Conservation (phyloP, 2,888 invertebrate species). For the Troides helena region DNA sequence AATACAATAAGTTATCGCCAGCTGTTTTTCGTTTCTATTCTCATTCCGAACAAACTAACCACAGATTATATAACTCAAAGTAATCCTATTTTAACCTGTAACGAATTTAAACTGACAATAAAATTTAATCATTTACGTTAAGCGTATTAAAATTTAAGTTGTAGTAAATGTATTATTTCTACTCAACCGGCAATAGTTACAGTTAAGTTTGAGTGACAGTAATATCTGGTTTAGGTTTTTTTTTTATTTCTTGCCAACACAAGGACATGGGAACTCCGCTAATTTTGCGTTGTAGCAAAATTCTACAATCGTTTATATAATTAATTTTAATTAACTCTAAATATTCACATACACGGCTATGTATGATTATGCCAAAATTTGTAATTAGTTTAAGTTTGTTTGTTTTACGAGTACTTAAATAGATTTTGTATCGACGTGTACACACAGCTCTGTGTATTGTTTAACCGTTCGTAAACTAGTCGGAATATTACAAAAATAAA, state of each 20-base stretch:
- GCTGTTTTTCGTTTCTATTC: not conserved
- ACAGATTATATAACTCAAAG: not conserved
- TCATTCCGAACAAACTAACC: not conserved
- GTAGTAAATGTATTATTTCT: not conserved
- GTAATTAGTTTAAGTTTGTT: conserved; percentile 15
- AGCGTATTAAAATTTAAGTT: not conserved
- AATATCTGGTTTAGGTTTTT: conserved; percentile 3
- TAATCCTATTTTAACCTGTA: not conserved
- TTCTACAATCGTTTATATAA: conserved; percentile 15
- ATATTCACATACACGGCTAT: conserved; percentile 20
- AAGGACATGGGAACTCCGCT: not conserved
- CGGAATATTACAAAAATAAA: conserved; percentile 25
- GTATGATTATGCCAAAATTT: conserved; percentile 27
- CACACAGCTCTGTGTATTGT: conserved; percentile 6
- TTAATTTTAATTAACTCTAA: conserved; percentile 8
- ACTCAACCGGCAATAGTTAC: too few relatives aligned
- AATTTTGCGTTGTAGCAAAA: conserved; percentile 33
- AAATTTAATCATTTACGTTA: too few relatives aligned
- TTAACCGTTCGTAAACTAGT: conserved; percentile 26
- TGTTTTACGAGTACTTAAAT: conserved; percentile 26
- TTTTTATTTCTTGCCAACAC: conserved; percentile 21
- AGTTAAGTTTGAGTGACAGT: not conserved
- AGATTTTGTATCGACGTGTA: conserved; percentile 17
- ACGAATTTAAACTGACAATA: not conserved
- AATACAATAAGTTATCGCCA: not conserved